Base-by-base conservation (phyloP, 2,113 vertebrate genomes). In the Lagenorhynchus albirostris region DNA sequence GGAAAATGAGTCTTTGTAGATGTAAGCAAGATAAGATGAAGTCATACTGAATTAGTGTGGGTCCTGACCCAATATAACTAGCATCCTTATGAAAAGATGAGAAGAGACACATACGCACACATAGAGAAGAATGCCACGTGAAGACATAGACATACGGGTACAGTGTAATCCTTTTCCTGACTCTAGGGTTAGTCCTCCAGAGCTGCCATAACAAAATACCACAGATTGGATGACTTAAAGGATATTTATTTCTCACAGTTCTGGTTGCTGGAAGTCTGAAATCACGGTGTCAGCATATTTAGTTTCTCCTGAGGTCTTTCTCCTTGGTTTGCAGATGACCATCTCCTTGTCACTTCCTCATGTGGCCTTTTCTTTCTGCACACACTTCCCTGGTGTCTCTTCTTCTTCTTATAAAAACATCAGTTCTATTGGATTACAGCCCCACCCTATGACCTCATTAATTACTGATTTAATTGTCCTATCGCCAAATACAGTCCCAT, bases 401-500 rank as follows among this genome's bases (percentile, higher is more conserved):
- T 94, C 79, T 67, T 86, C 25, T 67, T 86, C 38, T 44, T 41
- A 53, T 3, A 14, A 63, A 50, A 20, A 26, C 0, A 38, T 3
- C 20, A 5, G 7, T 41, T 41, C 68, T 38, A 18, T 11, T n/a
- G n/a, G 8, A 8, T 29, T 31, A 44, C 17, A 53, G 55, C 1
- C 6, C 13, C 13, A 29, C 26, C 6, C 53, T 11, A 18, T 21
- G 23, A 15, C 33, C 15, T 58, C 55, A 31, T 38, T 36, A 62
- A n/a, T 77, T 33, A 23, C 17, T 38, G 38, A 9, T 14, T 18
- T 18, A 9, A 23, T 31, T 25, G n/a, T 20, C 9, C 4, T 29
- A 3, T 15, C 10, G 53, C n/a, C 31, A 29, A 25, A 41, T 15
- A 47, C 7, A 31, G 12, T 18, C 10, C 21, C 8, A 5, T 0